Conservation (phyloP, 2,797 vertebrate species). For the Cossypha caffra region DNA sequence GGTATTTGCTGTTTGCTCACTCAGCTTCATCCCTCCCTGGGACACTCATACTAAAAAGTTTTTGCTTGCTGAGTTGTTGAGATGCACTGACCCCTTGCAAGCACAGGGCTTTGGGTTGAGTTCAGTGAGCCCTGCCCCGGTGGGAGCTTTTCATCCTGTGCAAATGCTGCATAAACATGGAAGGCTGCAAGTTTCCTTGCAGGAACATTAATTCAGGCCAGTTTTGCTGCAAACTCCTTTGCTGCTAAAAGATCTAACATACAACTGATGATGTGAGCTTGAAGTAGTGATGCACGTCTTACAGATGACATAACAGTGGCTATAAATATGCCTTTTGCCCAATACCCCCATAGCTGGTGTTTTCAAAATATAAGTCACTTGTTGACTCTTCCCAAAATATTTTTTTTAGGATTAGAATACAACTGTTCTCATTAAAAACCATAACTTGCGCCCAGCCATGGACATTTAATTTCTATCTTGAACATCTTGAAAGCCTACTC, state of each 20-base stretch:
- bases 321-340: background rate
- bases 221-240: background rate
- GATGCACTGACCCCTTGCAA: background rate
- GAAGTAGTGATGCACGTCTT: background rate
- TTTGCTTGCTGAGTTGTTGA: background rate
- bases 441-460: background rate
- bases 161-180: background rate
- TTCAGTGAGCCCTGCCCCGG: background rate
- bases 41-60: background rate
- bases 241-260: rapidly evolving
- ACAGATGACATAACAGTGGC: background rate
- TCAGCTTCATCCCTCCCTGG: rapidly evolving
- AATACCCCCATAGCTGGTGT: rapidly evolving
- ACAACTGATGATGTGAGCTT: background rate
- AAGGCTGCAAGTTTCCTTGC: background rate
- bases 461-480: background rate
- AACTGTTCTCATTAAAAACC: background rate
- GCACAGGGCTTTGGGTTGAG: background rate
- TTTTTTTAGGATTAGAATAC: background rate
- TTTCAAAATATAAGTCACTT: background rate
- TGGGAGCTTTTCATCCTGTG: rapidly evolving
- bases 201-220: background rate
- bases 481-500: background rate
- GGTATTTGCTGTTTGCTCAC: rapidly evolving
- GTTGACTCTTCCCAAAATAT: background rate